Evolutionary conservation across 2,888 invertebrate genomes (phyloP), one percentile per base, ranked within the genome.

Genomic region (Polydrusus tereticollis): DNA sequence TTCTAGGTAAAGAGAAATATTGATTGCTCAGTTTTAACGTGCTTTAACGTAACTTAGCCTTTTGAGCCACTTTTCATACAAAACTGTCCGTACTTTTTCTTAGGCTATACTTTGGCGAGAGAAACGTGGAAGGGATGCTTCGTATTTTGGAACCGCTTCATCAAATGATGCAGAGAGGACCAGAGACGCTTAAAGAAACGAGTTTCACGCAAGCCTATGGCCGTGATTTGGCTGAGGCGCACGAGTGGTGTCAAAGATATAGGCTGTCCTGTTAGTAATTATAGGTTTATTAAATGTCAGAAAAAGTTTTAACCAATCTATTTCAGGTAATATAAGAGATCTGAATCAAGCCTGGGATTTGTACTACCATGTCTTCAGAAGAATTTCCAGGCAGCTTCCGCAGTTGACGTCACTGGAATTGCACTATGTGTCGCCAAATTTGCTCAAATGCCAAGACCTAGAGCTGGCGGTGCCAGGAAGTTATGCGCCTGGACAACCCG

Each of bases 321-420:
- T 92, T 21, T 94, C 96, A 0, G 92, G 93, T 0, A 93, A 94
- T 78, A 92, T 94, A 4, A 92, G 97, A 77, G 99, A 99, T 82
- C 86, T 99, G 76, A 98, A 97, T 84, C 97, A 97, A 83, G 99
- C 99, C 2, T 99, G 99, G 99, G 99, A 99, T 84, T 89, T 98
- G 38, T 99, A 99, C 87, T 99, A 99, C 87, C 96, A 98, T 84
- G 98, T 99, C 63, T 99, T 99, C 87, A 90, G 98, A 26, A 91
- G 97, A 78, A 99, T 99, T 83, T 95, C 97, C 18, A 91, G 97
- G 18, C 99, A 99, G 85, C 87, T 99, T 77, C 96, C 98, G 2
- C 95, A 95, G 83, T 86, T 97, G 43, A 96, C 96, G 4, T 94
- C 94, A 1, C 87, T 97, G 47, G 97, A 97, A 86, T 87, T 97